Conservation (phyloP, 2,113 vertebrate genomes). For the Petroica traversi region DNA sequence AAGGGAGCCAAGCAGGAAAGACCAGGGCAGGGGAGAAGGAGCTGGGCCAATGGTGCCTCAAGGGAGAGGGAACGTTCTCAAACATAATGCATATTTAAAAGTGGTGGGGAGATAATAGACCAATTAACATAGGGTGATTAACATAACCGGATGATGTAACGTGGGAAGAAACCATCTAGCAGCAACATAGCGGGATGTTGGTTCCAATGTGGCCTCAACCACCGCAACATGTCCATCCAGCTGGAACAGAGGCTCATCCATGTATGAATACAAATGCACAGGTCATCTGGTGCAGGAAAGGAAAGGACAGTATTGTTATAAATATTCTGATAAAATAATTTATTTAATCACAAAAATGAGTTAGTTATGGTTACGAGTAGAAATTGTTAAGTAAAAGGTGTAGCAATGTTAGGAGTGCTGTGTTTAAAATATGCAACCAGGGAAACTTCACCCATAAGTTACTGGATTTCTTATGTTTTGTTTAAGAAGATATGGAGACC, state of each 20-base stretch:
- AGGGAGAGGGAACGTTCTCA: too few species aligned
- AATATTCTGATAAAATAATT: neutral
- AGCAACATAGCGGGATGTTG: too few species aligned
- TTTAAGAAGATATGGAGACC: neutral
- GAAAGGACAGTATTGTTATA: neutral
- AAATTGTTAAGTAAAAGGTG: neutral
- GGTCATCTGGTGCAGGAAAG: too few species aligned
- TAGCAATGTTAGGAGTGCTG: neutral
- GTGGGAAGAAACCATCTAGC: too few species aligned
- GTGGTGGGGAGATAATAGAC: too few species aligned
- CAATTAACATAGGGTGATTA: too few species aligned
- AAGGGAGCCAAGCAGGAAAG: too few species aligned
- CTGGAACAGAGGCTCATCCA: neutral
- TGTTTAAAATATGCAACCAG: neutral
- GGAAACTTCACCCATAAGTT: neutral
- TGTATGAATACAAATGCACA: accelerated
- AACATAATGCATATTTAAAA: too few species aligned
- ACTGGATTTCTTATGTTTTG: neutral
- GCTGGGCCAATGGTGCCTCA: too few species aligned
- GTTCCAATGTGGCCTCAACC: too few species aligned
- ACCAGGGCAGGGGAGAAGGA: too few species aligned
- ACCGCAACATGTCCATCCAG: accelerated
- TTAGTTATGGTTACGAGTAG: neutral
- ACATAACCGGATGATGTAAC: too few species aligned
- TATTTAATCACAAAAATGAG: neutral